Base-by-base conservation (phyloP, 2,113 vertebrate genomes). In the Arothron firmamentum region DNA sequence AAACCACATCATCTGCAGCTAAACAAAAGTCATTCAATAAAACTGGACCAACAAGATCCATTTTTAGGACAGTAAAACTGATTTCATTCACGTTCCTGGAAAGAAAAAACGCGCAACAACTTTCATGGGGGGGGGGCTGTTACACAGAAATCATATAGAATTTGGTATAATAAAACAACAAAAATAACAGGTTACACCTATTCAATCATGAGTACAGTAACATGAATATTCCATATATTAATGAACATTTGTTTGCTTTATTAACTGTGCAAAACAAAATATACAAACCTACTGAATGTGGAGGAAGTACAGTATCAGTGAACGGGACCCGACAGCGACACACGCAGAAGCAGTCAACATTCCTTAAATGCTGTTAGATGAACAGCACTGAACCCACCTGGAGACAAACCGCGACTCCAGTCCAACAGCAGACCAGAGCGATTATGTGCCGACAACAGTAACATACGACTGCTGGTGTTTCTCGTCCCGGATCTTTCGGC, bases 211-310 rank as follows among this genome's bases (percentile, higher is more conserved):
- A 83, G 64, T 84, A 85, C 85, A 85, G 79, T 78, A 70, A 84
- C 71, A 80, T 77, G 77, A 86, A 84, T 68, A 77, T 80, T 82
- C 69, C 78, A 89, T 87, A 88, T 89, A 88, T 89, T 89, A 85
- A 83, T 75, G 76, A 83, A 52, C 45, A 80, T 86, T 83, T 66
- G 62, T 80, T 87, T 85, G 86, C 83, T 79, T 86, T 81, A 75
- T 86, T 84, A n/a, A 84, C 65, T 74, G 88, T 86, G 85, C 85
- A 87, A 87, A 85, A 85, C 81, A 81, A 83, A 85, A 89, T 84
- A 81, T 83, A 88, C 81, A 89, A 56, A 82, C 67, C 77, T 85
- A 86, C 67, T 88, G 77, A 83, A 84, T 80, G 84, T 81, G 81
- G 83, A 66, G 80, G 78, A 80, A 79, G 72, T 82, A 85, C 77